Evolutionary conservation across 2,113 vertebrate species (phyloP).

Genomic region (Rousettus leschenaultii): DNA sequence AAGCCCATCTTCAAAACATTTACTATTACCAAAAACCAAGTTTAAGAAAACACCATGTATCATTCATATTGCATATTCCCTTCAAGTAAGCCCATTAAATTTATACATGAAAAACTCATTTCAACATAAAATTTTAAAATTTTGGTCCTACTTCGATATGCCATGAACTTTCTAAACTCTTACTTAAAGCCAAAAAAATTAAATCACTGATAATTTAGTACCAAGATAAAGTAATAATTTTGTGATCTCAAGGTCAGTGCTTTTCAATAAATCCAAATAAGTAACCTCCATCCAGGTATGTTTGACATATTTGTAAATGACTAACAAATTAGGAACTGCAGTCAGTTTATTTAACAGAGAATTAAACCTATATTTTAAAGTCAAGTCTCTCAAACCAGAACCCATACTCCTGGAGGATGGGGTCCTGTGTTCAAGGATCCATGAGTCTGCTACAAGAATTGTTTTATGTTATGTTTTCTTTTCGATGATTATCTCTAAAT

Average conservation of each 20-base stretch:
- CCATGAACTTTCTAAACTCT: neutral
- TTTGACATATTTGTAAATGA: neutral
- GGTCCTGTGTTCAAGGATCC: neutral
- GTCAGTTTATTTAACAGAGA: neutral
- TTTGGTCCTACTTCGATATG: neutral
- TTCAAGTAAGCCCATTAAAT: slow-evolving; percentile 26
- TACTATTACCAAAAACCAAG: neutral
- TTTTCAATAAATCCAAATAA: slow-evolving; percentile 41
- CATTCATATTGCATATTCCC: neutral
- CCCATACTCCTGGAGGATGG: neutral
- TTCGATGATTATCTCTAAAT: neutral
- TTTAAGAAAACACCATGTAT: slow-evolving; percentile 29
- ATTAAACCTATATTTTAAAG: neutral
- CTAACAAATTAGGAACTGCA: neutral
- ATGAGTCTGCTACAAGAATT: neutral
- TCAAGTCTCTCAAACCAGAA: neutral
- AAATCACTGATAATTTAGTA: slow-evolving; percentile 33
- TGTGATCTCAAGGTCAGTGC: neutral
- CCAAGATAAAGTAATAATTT: neutral
- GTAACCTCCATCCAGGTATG: neutral
- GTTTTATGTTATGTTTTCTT: neutral
- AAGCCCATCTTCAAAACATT: slow-evolving; percentile 65
- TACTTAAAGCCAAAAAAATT: neutral
- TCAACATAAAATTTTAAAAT: slow-evolving; percentile 40
- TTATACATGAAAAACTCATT: slow-evolving; percentile 25